phyloP scores from a whole-genome alignment of 2,797 vertebrate species.

The Hirundo rustica region DNA sequence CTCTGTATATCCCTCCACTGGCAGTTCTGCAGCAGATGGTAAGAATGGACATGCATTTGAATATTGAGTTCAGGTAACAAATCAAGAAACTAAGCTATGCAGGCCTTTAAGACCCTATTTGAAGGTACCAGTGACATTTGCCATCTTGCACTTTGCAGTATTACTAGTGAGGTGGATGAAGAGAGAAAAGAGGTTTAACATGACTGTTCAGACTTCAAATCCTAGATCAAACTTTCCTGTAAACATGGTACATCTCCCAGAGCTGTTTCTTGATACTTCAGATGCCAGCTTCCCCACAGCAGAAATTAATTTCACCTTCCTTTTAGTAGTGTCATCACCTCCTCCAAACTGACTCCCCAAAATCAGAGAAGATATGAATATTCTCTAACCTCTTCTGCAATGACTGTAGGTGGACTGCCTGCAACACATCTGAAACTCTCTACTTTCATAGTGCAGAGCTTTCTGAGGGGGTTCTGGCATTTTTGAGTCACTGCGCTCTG shows the following conservation, averaged over 20 bases:
- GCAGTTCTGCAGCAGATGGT: slow-evolving; percentile 15
- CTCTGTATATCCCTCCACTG: not conserved
- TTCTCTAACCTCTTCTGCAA: slow-evolving; percentile 30
- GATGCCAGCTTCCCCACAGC: not conserved
- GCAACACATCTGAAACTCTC: slow-evolving; percentile 4
- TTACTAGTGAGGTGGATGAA: not conserved
- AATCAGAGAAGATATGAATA: slow-evolving; percentile 21
- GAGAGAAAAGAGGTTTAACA: not conserved
- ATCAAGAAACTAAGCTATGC: not conserved
- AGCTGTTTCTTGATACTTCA: not conserved
- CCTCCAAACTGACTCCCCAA: slow-evolving; percentile 22
- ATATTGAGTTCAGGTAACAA: not conserved
- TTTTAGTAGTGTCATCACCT: slow-evolving; percentile 27
- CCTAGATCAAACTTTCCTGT: not conserved
- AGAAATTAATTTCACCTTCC: slow-evolving; percentile 27
- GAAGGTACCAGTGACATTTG: not conserved
- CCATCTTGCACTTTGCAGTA: not conserved
- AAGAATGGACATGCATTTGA: not conserved
- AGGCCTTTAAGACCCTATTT: not conserved
- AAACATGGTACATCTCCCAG: not conserved
- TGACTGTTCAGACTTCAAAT: not conserved
- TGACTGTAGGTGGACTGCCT: slow-evolving; percentile 31
- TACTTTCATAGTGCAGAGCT: not conserved
- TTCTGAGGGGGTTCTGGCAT: slow-evolving; percentile 7
- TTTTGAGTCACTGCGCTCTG: slow-evolving; percentile 10